Conservation (phyloP, 2,888 invertebrate species). For the Blera fallax region DNA sequence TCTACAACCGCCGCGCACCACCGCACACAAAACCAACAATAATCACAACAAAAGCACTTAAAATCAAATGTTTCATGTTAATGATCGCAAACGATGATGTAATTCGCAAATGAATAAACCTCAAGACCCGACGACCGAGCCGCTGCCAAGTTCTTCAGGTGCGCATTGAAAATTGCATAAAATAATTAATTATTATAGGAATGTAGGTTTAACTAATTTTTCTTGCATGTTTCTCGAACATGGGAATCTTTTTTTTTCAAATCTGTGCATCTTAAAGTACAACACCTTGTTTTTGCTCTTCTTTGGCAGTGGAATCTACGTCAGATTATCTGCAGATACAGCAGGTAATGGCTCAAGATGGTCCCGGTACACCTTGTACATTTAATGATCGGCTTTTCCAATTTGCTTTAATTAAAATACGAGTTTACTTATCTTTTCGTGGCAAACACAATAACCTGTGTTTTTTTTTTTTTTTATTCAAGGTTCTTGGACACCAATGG, state of each 20-base stretch:
- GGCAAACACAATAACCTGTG: not conserved
- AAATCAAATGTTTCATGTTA: slow-evolving; percentile 13
- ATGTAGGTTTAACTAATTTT: slow-evolving; percentile 49
- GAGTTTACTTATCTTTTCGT: slow-evolving; percentile 37
- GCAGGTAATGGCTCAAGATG: not conserved
- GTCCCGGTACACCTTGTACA: slow-evolving; percentile 13
- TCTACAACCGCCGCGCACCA: not conserved
- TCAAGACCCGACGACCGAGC: slow-evolving; percentile 7
- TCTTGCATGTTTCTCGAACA: not conserved
- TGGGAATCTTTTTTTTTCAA: not conserved
- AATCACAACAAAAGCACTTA: not conserved
- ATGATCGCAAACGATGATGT: slow-evolving; percentile 52
- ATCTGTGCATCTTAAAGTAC: not conserved
- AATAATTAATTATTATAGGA: slow-evolving; percentile 61
- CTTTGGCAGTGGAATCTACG: not conserved
- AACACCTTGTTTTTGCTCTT: not conserved
- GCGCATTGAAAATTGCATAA: slow-evolving; percentile 45
- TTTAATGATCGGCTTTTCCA: slow-evolving; percentile 32
- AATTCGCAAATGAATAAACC: slow-evolving; percentile 39
- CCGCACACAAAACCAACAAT: not conserved
- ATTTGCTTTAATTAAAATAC: slow-evolving; percentile 28
- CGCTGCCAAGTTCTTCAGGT: slow-evolving; percentile 50
- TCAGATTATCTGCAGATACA: not conserved
- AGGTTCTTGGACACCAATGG: not conserved
- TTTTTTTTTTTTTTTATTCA: no score